Percentiles rank a stretch among this genome's conserved stretches.
Evolutionary conservation across 2,797 vertebrate species (phyloP).

Genomic region (Sebastes elongatus): DNA sequence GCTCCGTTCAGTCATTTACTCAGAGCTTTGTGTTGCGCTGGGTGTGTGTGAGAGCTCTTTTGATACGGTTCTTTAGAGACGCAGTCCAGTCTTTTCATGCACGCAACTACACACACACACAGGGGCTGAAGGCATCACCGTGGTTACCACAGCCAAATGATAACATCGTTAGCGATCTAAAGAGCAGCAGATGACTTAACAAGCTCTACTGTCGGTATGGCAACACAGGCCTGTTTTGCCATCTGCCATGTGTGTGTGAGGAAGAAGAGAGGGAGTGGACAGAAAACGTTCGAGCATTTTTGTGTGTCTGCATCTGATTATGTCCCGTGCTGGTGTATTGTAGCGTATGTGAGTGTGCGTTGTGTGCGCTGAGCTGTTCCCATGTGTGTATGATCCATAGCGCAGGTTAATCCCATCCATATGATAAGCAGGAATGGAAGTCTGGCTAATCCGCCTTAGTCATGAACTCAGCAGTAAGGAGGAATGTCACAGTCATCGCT

Average conservation of each 20-base stretch:
- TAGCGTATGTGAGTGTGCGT: constrained; percentile 10
- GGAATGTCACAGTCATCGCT: constrained; percentile 66
- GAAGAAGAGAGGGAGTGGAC: constrained; percentile 11
- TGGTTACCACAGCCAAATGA: constrained; percentile 68
- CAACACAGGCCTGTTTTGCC: constrained; percentile 55
- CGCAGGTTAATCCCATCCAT: constrained; percentile 77
- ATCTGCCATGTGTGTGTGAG: constrained; percentile 6
- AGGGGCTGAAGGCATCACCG: constrained; percentile 29
- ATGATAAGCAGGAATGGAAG: constrained; percentile 71
- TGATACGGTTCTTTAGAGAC: constrained; percentile 44
- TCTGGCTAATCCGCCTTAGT: constrained; percentile 62
- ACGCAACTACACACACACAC: constrained; percentile 10
- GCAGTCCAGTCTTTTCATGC: constrained; percentile 50
- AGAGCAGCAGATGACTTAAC: constrained; percentile 71
- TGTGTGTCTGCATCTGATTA: constrained; percentile 45
- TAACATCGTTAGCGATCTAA: constrained; percentile 69
- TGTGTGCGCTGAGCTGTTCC: constrained; percentile 47
- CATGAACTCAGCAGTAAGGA: constrained; percentile 68
- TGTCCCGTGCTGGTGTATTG: background rate
- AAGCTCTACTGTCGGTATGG: constrained; percentile 65
- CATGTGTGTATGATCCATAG: constrained; percentile 64
- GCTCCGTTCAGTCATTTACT: constrained; percentile 21
- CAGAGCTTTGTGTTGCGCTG: constrained; percentile 32
- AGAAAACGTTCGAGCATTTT: constrained; percentile 2
- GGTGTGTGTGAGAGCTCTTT: constrained; percentile 44